Percentiles rank a stretch among this genome's conserved stretches.
These are phyloP conservation scores for Rutpela maculata DNA, from an alignment of 2,888 invertebrate species.

Conservation along the genomic window DNA sequence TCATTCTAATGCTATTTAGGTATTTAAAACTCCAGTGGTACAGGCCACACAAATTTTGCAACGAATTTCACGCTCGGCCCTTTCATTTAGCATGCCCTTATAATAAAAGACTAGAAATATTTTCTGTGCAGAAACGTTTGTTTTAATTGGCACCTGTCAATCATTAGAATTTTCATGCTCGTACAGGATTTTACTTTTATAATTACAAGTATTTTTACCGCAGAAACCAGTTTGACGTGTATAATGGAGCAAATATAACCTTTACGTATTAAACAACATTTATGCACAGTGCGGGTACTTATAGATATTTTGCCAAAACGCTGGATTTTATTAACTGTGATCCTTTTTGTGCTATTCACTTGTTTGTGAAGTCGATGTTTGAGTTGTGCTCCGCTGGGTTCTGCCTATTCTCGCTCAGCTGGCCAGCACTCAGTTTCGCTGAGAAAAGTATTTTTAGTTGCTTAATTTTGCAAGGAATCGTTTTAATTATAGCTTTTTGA, in stretches of 20 bases:
- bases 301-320: too few species aligned
- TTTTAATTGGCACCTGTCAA: conserved; percentile 28
- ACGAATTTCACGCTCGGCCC: conserved; percentile 22
- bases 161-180: conserved; percentile 10
- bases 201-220: conserved; percentile 11
- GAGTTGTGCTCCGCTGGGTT: too few species aligned
- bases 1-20: not conserved
- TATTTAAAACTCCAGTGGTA: conserved; percentile 20
- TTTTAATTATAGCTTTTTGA: too few species aligned
- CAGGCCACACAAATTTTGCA: conserved; percentile 35
- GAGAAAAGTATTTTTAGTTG: too few species aligned
- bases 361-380: too few species aligned
- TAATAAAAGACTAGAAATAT: conserved; percentile 17
- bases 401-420: too few species aligned
- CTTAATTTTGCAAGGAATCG: too few species aligned
- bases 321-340: too few species aligned
- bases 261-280: too few species aligned
- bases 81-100: conserved; percentile 20
- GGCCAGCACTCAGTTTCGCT: too few species aligned
- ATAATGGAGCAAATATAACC: not conserved
- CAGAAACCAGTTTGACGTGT: not conserved
- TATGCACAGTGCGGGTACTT: too few species aligned
- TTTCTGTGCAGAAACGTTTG: conserved; percentile 15
- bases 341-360: too few species aligned
- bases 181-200: conserved; percentile 12